Percentiles rank a stretch among this genome's conserved stretches.
phyloP scores from a whole-genome alignment of 2,888 invertebrate species.

The Tridacna gigas region DNA sequence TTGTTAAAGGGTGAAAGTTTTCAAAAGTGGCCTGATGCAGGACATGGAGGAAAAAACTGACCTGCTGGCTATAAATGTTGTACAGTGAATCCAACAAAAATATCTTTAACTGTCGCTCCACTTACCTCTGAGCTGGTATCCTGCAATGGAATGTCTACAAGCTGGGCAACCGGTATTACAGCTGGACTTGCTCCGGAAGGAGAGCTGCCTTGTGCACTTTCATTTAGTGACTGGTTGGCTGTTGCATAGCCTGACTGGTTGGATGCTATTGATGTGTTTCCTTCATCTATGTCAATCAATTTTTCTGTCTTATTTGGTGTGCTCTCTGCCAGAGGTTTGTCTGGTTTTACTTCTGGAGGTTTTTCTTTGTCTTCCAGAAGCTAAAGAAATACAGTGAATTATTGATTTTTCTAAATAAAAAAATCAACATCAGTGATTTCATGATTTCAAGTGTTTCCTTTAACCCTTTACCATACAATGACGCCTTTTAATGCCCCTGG shows the following conservation, averaged over 20 bases:
- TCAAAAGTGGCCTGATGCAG: too few species aligned
- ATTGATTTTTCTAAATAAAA: too few species aligned
- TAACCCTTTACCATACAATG: too few species aligned
- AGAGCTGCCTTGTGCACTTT: neutral
- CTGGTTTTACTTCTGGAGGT: slow-evolving; percentile 39
- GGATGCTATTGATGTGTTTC: slow-evolving; percentile 46
- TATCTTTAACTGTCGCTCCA: too few species aligned
- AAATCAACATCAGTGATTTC: too few species aligned
- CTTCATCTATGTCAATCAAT: slow-evolving; percentile 23
- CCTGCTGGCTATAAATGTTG: too few species aligned
- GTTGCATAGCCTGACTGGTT: slow-evolving; percentile 56
- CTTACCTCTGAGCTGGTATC: slow-evolving; percentile 66
- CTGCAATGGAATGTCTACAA: slow-evolving; percentile 77
- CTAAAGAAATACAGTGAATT: neutral
- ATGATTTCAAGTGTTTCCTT: too few species aligned
- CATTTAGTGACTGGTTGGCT: slow-evolving; percentile 55
- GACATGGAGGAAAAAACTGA: too few species aligned
- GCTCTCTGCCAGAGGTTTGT: slow-evolving; percentile 73
- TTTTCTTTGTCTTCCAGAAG: slow-evolving; percentile 64
- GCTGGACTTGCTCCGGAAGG: slow-evolving; percentile 46
- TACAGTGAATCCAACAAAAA: too few species aligned
- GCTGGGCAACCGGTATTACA: slow-evolving; percentile 72
- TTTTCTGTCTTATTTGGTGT: slow-evolving; percentile 71
- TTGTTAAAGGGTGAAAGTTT: too few species aligned
- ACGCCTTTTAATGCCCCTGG: too few species aligned